Conservation (phyloP, 2,888 invertebrate genomes). For the Rhamnusium bicolor region DNA sequence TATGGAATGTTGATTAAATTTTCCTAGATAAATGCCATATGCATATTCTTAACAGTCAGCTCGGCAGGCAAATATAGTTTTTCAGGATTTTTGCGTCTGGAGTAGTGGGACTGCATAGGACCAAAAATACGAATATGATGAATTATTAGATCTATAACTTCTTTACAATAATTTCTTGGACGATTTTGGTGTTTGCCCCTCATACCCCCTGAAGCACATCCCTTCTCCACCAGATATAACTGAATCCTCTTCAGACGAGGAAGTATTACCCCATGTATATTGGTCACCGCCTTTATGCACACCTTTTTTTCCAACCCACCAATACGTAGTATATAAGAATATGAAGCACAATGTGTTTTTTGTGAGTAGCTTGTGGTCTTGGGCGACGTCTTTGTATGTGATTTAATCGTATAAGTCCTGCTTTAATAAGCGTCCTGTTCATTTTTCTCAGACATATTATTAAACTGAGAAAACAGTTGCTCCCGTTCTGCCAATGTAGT, state of each 20-base stretch:
- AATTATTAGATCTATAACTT: neutral
- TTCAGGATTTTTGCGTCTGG: neutral
- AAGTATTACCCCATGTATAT: neutral
- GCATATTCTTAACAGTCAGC: conserved; percentile 2
- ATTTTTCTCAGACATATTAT: too few relatives aligned
- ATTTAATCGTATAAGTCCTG: too few relatives aligned
- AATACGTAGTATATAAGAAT: neutral
- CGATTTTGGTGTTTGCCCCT: neutral
- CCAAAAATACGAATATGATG: neutral
- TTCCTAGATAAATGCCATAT: neutral
- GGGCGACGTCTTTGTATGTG: too few relatives aligned
- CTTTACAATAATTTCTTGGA: neutral
- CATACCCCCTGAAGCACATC: neutral
- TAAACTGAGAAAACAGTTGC: too few relatives aligned
- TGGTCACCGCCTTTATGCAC: neutral
- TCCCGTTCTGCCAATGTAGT: too few relatives aligned
- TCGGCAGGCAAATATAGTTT: neutral
- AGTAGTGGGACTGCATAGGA: conserved; percentile 13
- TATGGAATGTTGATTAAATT: neutral
- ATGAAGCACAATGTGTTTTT: neutral
- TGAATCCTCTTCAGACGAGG: neutral
- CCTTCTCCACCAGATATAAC: neutral
- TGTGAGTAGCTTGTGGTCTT: too few relatives aligned
- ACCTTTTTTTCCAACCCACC: neutral
- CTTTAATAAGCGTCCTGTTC: too few relatives aligned